Evolutionary conservation across 2,797 vertebrate genomes (phyloP).

Genomic region (Sebastiscus albofasciatus): DNA sequence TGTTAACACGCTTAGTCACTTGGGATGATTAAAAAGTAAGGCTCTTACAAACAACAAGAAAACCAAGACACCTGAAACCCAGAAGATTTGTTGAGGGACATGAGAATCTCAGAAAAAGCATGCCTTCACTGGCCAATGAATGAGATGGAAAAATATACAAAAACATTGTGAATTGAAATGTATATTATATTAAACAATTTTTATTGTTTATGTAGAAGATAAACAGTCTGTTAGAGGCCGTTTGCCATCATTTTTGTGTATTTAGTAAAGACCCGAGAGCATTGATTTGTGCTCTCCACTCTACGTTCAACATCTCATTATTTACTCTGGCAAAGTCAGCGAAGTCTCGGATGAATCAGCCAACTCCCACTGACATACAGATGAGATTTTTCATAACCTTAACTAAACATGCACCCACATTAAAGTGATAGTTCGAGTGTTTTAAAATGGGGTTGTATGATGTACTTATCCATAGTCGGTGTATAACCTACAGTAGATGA

Average conservation of each 20-base stretch:
- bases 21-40: neutral
- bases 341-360: conserved; percentile 41
- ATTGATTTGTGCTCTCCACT: conserved; percentile 17
- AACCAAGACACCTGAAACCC: conserved; percentile 9
- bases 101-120: neutral
- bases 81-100: neutral
- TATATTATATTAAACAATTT: neutral
- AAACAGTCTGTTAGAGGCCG: conserved; percentile 7
- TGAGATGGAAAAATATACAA: conserved; percentile 14
- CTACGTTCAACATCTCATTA: conserved; percentile 9
- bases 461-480: too few species aligned
- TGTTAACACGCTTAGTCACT: neutral
- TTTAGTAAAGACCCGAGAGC: conserved; percentile 6
- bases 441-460: too few species aligned
- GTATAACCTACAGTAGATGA: too few species aligned
- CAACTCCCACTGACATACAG: conserved; percentile 26
- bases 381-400: conserved; percentile 16
- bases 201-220: neutral
- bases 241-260: conserved; percentile 19
- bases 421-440: neutral
- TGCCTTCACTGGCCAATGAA: neutral
- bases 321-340: conserved; percentile 45
- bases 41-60: neutral
- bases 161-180: conserved; percentile 1
- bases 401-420: conserved; percentile 6